Percentiles rank a stretch among this genome's conserved stretches.
Conservation (phyloP, 2,797 vertebrate genomes). For the Glossophaga mutica region DNA sequence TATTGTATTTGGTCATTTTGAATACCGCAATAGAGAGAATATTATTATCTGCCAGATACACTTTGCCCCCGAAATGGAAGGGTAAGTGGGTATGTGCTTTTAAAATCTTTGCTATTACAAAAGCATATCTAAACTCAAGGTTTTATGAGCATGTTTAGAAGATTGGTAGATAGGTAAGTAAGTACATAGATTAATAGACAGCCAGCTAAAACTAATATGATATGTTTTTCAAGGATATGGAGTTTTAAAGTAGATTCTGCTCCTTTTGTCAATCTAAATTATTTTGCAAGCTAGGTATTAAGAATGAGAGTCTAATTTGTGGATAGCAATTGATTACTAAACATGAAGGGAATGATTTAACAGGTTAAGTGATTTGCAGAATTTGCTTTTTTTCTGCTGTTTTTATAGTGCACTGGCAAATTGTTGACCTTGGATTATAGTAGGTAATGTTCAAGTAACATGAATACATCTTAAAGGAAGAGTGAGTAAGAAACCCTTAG, state of each 20-base stretch:
- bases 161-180: neutral
- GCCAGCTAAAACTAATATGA: neutral
- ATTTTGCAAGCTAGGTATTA: neutral
- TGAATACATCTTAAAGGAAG: neutral
- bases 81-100: accelerated
- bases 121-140: neutral
- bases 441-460: accelerated
- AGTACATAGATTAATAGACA: neutral
- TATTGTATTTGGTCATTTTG: neutral
- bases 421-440: neutral
- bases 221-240: neutral
- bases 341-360: constrained; percentile 19
- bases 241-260: constrained; percentile 9
- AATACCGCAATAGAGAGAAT: neutral
- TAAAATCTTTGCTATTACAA: neutral
- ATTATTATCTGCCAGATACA: neutral
- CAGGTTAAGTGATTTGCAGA: neutral
- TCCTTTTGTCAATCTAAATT: neutral
- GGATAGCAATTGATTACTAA: constrained; percentile 7
- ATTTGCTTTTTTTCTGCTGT: neutral
- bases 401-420: constrained; percentile 2
- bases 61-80: neutral
- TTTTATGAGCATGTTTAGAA: neutral
- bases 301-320: neutral
- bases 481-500: neutral